Evolutionary conservation across 2,113 vertebrate species (phyloP).

Genomic region (Gobiocypris rarus): DNA sequence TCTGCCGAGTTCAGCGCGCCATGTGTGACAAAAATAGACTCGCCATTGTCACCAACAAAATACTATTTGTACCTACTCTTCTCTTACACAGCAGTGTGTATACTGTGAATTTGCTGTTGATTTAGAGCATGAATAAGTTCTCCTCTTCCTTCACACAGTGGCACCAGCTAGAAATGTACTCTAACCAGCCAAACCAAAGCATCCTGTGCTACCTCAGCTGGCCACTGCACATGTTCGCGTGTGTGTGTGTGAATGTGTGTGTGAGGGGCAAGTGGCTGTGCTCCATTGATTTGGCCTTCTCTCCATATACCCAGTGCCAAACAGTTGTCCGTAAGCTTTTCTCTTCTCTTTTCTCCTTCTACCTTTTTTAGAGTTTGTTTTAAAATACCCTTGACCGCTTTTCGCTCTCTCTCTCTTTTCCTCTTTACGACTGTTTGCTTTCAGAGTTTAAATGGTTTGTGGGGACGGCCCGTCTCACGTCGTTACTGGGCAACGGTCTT

Average conservation of each 20-base stretch:
- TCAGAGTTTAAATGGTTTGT: conserved; percentile 66
- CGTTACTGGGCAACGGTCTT: conserved; percentile 71
- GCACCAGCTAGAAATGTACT: conserved; percentile 57
- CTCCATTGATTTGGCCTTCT: conserved; percentile 43
- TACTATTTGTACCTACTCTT: background rate
- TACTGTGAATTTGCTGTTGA: background rate
- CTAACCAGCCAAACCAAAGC: conserved; percentile 63
- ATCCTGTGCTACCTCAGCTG: conserved; percentile 61
- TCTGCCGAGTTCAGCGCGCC: background rate
- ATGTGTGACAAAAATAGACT: background rate
- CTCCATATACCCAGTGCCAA: conserved; percentile 40
- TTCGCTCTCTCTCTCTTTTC: conserved; percentile 55
- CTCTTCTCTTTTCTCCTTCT: conserved; percentile 54
- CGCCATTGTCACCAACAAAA: background rate
- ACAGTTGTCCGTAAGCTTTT: conserved; percentile 52
- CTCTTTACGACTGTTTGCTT: conserved; percentile 67
- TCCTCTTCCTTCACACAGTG: conserved; percentile 62
- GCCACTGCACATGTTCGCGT: conserved; percentile 37
- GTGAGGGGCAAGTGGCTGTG: conserved; percentile 25
- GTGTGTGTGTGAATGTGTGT: conserved; percentile 28
- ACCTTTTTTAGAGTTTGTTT: conserved; percentile 66
- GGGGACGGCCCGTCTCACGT: conserved; percentile 50
- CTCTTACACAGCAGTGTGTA: background rate
- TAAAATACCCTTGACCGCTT: conserved; percentile 61
- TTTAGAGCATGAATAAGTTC: background rate